Evolutionary conservation across 2,888 invertebrate species (phyloP).

Genomic region (Priocnemis perturbator): DNA sequence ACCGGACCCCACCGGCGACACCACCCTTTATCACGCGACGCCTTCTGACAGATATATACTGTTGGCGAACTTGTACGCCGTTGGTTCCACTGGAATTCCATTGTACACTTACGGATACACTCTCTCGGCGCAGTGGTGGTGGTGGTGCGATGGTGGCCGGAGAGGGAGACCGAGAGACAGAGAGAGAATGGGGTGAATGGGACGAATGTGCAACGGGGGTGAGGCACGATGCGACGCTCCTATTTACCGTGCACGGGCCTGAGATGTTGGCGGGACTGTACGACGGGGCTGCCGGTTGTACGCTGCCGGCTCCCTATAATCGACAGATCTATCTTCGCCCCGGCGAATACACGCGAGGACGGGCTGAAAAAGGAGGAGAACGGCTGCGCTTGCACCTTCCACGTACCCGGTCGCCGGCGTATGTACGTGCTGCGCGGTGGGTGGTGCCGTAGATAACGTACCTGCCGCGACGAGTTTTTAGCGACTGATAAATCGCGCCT

Average conservation of each 20-base stretch:
- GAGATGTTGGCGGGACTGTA: conserved; percentile 25
- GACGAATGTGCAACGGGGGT: conserved; percentile 25
- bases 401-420: neutral
- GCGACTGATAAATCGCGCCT: neutral
- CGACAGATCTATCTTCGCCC: conserved; percentile 30
- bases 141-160: too few relatives aligned
- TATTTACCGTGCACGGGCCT: conserved; percentile 21
- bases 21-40: conserved; percentile 60
- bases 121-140: too few relatives aligned
- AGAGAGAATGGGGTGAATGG: conserved; percentile 13
- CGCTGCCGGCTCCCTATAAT: conserved; percentile 25
- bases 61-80: conserved; percentile 55
- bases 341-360: neutral
- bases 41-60: conserved; percentile 57
- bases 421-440: neutral
- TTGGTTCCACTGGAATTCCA: conserved; percentile 14
- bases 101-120: conserved; percentile 12
- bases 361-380: too few relatives aligned
- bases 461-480: neutral
- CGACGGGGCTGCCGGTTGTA: conserved; percentile 13
- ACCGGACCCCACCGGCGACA: conserved; percentile 46
- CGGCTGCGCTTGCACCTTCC: neutral
- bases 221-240: conserved; percentile 14
- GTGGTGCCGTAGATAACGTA: neutral
- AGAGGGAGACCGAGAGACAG: neutral